Percentiles rank a stretch among this genome's conserved stretches.
Conservation (phyloP, 1,140 invertebrate species). For the Nephotettix cincticeps region DNA sequence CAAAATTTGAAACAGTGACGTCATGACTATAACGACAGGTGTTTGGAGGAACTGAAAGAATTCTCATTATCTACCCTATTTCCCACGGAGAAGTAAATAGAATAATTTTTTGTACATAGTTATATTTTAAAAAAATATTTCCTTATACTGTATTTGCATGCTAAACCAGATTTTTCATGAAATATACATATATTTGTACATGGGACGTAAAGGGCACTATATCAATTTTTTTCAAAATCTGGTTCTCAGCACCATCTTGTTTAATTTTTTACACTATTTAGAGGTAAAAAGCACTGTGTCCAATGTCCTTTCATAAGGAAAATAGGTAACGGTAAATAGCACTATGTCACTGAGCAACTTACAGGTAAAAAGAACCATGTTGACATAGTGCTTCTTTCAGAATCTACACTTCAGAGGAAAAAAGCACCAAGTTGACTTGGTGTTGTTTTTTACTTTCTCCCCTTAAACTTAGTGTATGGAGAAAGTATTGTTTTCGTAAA, state of each 20-base stretch:
- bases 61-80: too few species aligned
- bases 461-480: too few species aligned
- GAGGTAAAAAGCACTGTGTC: slow-evolving; percentile 8
- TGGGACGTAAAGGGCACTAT: slow-evolving; percentile 20
- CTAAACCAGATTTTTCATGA: too few species aligned
- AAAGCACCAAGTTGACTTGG: slow-evolving; percentile 12
- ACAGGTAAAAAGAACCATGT: slow-evolving; percentile 3
- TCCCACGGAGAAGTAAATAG: too few species aligned
- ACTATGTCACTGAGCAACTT: slow-evolving; percentile 10
- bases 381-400: slow-evolving; percentile 10
- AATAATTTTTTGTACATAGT: too few species aligned
- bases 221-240: background rate
- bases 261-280: slow-evolving; percentile 1
- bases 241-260: background rate
- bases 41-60: too few species aligned
- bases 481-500: too few species aligned
- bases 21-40: too few species aligned
- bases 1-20: too few species aligned
- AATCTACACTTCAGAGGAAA: background rate
- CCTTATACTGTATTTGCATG: too few species aligned
- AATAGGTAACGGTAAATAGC: background rate
- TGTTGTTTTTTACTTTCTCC: slow-evolving; percentile 1
- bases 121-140: too few species aligned
- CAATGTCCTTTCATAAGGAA: background rate
- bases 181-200: too few species aligned